These are phyloP conservation scores for Drepana arcuata DNA, from an alignment of 1,140 invertebrate genomes.

Conservation along the genomic window DNA sequence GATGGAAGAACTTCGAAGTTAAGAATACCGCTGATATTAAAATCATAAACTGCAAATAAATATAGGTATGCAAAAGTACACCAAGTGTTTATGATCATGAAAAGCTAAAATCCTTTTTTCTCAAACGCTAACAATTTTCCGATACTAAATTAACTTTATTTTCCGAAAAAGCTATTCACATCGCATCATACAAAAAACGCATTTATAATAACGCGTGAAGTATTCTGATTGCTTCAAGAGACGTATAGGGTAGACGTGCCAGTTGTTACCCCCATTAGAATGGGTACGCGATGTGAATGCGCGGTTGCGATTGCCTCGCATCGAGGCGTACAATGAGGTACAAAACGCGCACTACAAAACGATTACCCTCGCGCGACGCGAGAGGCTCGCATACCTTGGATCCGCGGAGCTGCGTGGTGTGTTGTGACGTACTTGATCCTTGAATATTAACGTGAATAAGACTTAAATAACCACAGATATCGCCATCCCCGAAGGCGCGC, in stretches of 20 bases:
- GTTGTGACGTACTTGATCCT: conserved; percentile 17
- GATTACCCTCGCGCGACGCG: conserved; percentile 51
- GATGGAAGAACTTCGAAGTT: no score
- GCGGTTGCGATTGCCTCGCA: conserved; percentile 32
- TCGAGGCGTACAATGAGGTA: conserved; percentile 33
- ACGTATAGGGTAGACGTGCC: conserved; percentile 20
- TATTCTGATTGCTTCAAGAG: conserved; percentile 32
- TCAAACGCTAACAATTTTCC: no score
- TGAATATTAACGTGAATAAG: neutral
- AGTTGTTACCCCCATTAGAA: conserved; percentile 39
- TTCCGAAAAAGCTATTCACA: no score
- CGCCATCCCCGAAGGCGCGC: no score
- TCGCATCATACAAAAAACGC: conserved; percentile 29
- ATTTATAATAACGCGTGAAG: conserved; percentile 36
- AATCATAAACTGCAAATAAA: no score
- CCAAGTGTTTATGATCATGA: no score
- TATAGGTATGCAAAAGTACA: no score
- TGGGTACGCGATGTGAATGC: conserved; percentile 41
- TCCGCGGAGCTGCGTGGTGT: conserved; percentile 6
- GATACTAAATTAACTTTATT: no score
- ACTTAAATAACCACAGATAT: no score
- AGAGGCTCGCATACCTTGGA: conserved; percentile 23
- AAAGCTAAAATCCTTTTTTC: no score
- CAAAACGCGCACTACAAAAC: conserved; percentile 49
- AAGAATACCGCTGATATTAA: no score